Evolutionary conservation across 2,797 vertebrate genomes (phyloP).

Genomic region (Enteromius argenteus): DNA sequence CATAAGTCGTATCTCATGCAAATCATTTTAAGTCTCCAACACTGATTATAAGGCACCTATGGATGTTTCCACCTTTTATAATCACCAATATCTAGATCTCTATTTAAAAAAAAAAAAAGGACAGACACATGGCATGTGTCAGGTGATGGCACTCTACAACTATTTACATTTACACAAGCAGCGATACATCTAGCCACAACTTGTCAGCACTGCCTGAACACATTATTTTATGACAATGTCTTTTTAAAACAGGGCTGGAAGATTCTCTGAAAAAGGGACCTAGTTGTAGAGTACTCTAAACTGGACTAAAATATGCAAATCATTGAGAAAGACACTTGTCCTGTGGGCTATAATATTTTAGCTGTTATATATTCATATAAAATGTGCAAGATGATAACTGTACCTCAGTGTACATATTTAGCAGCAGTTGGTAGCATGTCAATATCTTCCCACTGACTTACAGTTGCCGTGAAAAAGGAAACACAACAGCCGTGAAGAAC

Average conservation of each 20-base stretch:
- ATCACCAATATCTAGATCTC: conserved; percentile 73
- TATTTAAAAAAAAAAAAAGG: conserved; percentile 56
- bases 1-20: conserved; percentile 32
- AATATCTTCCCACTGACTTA: background rate
- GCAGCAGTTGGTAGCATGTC: conserved; percentile 56
- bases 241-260: conserved; percentile 36
- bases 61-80: conserved; percentile 76
- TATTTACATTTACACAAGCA: conserved; percentile 51
- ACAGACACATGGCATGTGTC: conserved; percentile 41
- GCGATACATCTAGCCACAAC: conserved; percentile 61
- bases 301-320: background rate
- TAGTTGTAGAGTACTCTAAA: background rate
- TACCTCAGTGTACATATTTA: conserved; percentile 36
- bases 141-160: conserved; percentile 24
- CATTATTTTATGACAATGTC: conserved; percentile 7
- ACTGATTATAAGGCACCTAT: conserved; percentile 83
- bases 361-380: conserved; percentile 23
- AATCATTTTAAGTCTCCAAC: conserved; percentile 67
- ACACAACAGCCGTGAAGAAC: background rate
- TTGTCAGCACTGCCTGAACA: conserved; percentile 3
- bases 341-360: conserved; percentile 4
- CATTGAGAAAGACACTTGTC: conserved; percentile 1
- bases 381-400: conserved; percentile 47
- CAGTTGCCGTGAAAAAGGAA: background rate
- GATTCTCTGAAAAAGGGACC: conserved; percentile 25